Percentiles rank a stretch among this genome's conserved stretches.
phyloP scores from a whole-genome alignment of 2,113 vertebrate genomes.

The Macaca nemestrina region DNA sequence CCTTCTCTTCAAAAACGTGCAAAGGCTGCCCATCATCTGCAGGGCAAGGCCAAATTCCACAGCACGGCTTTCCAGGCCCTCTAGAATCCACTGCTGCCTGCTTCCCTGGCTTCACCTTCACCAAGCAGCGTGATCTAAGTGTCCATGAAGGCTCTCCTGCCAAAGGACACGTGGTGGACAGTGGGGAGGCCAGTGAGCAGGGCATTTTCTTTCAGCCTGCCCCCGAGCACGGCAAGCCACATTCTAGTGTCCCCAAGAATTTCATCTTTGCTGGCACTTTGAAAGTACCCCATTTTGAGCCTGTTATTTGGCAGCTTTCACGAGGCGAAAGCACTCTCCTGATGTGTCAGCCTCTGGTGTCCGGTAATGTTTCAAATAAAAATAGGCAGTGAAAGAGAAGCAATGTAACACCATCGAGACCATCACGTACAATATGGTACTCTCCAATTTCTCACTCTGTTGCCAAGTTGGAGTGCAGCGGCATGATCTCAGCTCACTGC shows the following conservation, averaged over 20 bases:
- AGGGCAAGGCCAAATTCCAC: background rate
- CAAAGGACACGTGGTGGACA: fast-evolving
- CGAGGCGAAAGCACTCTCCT: no score
- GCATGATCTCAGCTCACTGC: no score
- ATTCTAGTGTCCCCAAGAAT: background rate
- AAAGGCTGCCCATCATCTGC: fast-evolving
- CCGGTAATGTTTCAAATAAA: background rate
- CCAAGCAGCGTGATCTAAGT: fast-evolving
- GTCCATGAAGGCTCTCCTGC: background rate
- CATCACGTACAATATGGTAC: fast-evolving
- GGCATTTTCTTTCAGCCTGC: no score
- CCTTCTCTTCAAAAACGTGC: background rate
- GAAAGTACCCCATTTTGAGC: background rate
- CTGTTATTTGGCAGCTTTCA: background rate
- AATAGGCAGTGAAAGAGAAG: background rate
- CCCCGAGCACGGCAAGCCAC: fast-evolving
- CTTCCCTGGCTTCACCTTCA: background rate
- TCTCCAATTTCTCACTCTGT: no score
- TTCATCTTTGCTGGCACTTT: background rate
- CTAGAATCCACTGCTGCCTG: background rate
- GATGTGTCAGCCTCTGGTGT: background rate
- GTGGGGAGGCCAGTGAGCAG: fast-evolving
- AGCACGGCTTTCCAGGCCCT: fast-evolving
- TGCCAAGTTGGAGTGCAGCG: no score
- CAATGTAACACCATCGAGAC: fast-evolving